Base-by-base conservation (phyloP, 2,797 vertebrate species). In the Platyrinchus mystaceus region DNA sequence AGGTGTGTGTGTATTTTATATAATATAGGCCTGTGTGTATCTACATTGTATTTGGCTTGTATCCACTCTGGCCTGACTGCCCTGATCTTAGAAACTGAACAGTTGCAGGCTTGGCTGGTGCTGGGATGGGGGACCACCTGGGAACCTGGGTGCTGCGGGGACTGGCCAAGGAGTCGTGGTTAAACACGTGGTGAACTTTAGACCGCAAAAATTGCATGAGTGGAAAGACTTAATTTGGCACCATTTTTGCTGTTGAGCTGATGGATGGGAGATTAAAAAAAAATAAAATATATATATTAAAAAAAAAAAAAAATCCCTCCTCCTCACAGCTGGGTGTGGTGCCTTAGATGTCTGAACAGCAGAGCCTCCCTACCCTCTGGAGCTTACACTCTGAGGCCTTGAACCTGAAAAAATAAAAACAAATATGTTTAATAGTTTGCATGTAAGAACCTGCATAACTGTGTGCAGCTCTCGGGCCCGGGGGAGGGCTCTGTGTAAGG, bases 1-100 rank as follows among this genome's bases (percentile, higher is more conserved):
- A 77, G 74, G 49, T 59, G 36, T 67, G n/a, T 84, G 39, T 49
- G 32, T 71, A 47, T 95, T 95, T 93, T 84, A 81, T 90, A 96
- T 91, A 93, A 87, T 43, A 78, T 75, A 85, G 62, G 46, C 19
- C 63, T 94, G 26, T 96, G 83, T 90, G 92, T 88, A 83, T 90
- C 94, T 95, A 24, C 96, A 90, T 96, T 96, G 74, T 95, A 84
- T 93, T 94, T 96, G 96, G 96, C 92, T 63, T 73, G 23, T 53
- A 84, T 96, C 94, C 95, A 96, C 88, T 41, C 85, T 90, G 87
- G 76, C 30, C 93, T 90, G 85, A 93, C 89, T 94, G 91, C 93
- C 67, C 74, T 76, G 88, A 90, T 77, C 90, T 90, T 63, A 89
- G 88, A 95, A 95, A 87, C 81, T 70, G 90, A 94, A 74, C 90